Evolutionary conservation across 1,140 invertebrate species (phyloP).

Genomic region (Pissodes strobi): DNA sequence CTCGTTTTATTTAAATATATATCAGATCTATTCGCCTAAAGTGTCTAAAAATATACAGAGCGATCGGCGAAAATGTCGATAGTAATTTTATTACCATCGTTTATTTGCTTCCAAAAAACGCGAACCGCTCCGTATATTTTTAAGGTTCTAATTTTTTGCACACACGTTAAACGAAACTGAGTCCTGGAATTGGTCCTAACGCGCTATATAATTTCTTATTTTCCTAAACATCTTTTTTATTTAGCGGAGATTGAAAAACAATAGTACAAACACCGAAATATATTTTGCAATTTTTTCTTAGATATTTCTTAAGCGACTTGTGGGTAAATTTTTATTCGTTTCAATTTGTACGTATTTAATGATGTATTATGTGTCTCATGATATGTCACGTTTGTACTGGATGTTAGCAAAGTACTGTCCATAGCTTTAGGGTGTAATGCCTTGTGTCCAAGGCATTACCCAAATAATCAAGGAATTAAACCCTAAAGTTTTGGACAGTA

Average conservation of each 20-base stretch:
- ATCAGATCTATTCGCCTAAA: neutral
- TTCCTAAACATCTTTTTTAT: conserved; percentile 18
- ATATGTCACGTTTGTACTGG: no score
- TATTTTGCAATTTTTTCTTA: neutral
- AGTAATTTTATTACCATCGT: no score
- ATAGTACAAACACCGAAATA: conserved; percentile 16
- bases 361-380: no score
- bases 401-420: no score
- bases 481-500: no score
- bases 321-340: neutral
- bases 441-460: no score
- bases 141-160: neutral
- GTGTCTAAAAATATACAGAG: neutral
- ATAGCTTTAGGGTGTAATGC: no score
- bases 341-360: no score
- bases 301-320: conserved; percentile 4
- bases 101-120: no score
- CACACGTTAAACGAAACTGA: neutral
- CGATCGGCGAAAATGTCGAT: neutral
- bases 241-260: conserved; percentile 3
- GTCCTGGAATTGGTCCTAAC: conserved; percentile 18
- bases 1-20: neutral
- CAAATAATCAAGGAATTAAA: no score
- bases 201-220: conserved; percentile 11
- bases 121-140: neutral